phyloP scores from a whole-genome alignment of 2,797 vertebrate species.

The Leontocebus nigricollis region DNA sequence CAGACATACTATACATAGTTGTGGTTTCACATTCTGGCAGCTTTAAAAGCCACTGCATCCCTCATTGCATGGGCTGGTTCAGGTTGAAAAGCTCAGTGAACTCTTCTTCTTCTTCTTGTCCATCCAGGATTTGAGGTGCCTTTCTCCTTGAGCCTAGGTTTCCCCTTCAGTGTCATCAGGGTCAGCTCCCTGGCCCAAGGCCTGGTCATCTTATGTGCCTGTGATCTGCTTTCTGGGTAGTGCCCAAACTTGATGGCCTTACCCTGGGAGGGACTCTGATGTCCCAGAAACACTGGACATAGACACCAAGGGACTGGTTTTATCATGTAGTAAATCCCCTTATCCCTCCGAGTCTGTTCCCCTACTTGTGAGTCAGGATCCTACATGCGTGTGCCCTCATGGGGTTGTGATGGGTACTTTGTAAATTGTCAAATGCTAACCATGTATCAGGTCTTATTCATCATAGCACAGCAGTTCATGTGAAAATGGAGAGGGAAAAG shows the following conservation, averaged over 20 bases:
- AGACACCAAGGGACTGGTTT: background rate
- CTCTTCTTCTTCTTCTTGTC: background rate
- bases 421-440: background rate
- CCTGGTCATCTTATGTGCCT: background rate
- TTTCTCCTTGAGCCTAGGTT: background rate
- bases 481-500: background rate
- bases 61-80: background rate
- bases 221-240: background rate
- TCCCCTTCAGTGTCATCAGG: background rate
- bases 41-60: background rate
- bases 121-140: background rate
- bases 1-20: background rate
- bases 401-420: background rate
- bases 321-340: background rate
- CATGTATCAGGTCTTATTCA: background rate
- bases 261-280: background rate
- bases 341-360: background rate
- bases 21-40: background rate
- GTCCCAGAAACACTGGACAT: background rate
- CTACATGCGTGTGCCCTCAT: background rate
- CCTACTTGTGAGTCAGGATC: background rate
- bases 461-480: background rate
- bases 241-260: background rate
- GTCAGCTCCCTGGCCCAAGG: background rate
- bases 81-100: background rate